These are phyloP conservation scores for Eugnorisma glareosa DNA, from an alignment of 2,888 invertebrate species.

Conservation along the genomic window DNA sequence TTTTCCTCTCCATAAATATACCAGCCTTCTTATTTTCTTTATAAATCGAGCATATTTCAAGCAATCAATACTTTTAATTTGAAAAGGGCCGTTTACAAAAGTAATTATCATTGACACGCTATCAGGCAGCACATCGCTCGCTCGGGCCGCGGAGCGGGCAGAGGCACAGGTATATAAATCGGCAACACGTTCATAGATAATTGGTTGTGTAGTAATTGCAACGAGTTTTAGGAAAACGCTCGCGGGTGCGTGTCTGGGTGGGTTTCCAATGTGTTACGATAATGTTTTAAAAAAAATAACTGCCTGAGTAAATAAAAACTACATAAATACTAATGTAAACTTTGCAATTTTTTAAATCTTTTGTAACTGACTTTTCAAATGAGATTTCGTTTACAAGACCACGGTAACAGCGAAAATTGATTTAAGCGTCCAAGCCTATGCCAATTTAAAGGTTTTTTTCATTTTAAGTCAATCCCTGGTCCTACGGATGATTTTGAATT, in stretches of 20 bases:
- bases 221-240: conserved; percentile 61
- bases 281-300: background rate
- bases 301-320: background rate
- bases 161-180: conserved; percentile 52
- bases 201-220: conserved; percentile 65
- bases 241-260: conserved; percentile 31
- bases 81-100: conserved; percentile 30
- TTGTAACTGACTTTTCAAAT: background rate
- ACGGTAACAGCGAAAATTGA: background rate
- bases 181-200: conserved; percentile 61
- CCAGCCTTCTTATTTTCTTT: conserved; percentile 8
- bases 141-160: conserved; percentile 38
- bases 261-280: conserved; percentile 32
- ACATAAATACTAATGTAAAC: background rate
- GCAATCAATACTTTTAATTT: conserved; percentile 38
- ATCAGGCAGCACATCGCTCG: conserved; percentile 52
- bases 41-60: conserved; percentile 22
- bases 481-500: background rate
- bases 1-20: background rate
- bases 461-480: background rate
- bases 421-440: too few relatives aligned
- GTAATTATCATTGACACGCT: conserved; percentile 55
- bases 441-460: background rate
- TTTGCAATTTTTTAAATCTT: background rate
- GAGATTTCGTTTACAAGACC: background rate